Evolutionary conservation across 64 coral and sea anemone genomes (phyloP).

Genomic region (Exaiptasia diaphana): DNA sequence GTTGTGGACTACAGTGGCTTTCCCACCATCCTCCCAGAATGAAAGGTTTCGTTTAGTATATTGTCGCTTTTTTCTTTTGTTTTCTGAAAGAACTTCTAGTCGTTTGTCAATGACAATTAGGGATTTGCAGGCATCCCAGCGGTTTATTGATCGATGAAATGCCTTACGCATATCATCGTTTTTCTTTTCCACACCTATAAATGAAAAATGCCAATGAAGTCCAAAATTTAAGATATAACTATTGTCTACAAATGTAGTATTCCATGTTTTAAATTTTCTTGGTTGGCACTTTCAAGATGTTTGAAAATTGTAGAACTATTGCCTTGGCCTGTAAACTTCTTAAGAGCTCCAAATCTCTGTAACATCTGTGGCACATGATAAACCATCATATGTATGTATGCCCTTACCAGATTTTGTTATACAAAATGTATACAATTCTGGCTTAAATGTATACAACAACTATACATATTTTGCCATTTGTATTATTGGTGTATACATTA

Average conservation of each 20-base stretch:
- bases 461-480: too few relatives aligned
- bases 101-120: constrained; percentile 11
- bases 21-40: neutral
- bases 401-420: too few relatives aligned
- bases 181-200: constrained; percentile 15
- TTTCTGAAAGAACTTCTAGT: neutral
- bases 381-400: constrained; percentile 40
- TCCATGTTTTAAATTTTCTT: neutral
- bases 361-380: constrained; percentile 11
- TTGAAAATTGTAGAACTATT: too few relatives aligned
- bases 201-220: too few relatives aligned
- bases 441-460: too few relatives aligned
- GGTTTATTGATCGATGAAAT: constrained; percentile 7
- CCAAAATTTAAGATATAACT: too few relatives aligned
- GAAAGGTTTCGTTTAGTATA: neutral
- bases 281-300: neutral
- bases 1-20: neutral
- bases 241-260: too few relatives aligned
- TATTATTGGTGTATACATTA: too few relatives aligned
- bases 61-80: neutral
- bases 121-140: constrained; percentile 25
- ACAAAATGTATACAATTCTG: too few relatives aligned
- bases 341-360: neutral
- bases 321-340: constrained; percentile 23
- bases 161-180: constrained; percentile 17